Evolutionary conservation across 2,113 vertebrate species (phyloP), one percentile per base, ranked within the genome.

Genomic region (Sprattus sprattus): DNA sequence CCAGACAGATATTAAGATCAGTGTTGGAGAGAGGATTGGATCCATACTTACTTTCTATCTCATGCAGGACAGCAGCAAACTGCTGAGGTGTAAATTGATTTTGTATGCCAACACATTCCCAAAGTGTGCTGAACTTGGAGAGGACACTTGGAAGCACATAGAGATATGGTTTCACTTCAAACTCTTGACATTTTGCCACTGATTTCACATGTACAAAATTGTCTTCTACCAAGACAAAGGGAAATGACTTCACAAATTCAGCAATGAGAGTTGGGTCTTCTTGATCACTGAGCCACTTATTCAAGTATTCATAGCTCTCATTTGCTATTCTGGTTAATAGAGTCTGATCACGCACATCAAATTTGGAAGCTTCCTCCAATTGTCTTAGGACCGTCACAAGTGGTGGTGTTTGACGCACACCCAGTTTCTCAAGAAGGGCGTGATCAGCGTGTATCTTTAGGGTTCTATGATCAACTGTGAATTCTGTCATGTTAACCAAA

Each of bases 111-210:
- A 97, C 90, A 83, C 92, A 93, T 75, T 93, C 3, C 96, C 96
- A 97, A 28, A 97, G 94, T 0, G 89, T 88, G 10, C 57, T 90
- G 83, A 94, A 96, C 49, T 1, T 7, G 25, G 11, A 57, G 46
- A 95, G 95, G 46, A 88, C 90, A 47, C 75, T 15, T 86, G 95
- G 96, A 88, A 97, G 94, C 16, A 93, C 86, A 86, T 95, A 91
- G 39, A 97, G 95, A 82, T 96, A 95, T 0, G 97, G 96, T 83
- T 78, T 92, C 80, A 92, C 93, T 83, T 96, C 91, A 92, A 96
- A 95, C 2, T 90, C 88, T 50, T 88, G 83, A 11, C 45, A 85
- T 78, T 91, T 60, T 39, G 95, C 96, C 13, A 97, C 94, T 85
- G 87, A 75, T 0, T 0, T 89, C 57, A 95, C 90, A 7, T 94